A percentile compares a stretch with the other conserved stretches of the same genome.
phyloP scores from a whole-genome alignment of 2,113 vertebrate genomes.

The Oncorhynchus keta region DNA sequence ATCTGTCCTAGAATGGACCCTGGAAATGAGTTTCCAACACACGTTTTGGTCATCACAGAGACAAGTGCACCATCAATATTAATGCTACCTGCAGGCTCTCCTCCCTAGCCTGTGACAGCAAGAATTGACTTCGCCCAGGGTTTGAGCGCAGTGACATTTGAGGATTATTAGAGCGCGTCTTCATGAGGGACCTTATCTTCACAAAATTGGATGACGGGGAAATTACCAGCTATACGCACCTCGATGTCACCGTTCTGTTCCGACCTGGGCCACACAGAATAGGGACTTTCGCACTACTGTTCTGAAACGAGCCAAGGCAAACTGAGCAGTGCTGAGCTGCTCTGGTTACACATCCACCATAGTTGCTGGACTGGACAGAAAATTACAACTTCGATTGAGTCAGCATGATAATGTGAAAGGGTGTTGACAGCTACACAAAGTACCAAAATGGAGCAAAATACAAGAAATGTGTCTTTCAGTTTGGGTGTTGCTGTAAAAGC shows the following conservation, averaged over 20 bases:
- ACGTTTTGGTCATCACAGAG: not conserved
- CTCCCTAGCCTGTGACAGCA: not conserved
- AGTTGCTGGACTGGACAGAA: too few species aligned
- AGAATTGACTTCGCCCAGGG: not conserved
- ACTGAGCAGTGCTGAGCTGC: too few species aligned
- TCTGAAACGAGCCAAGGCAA: too few species aligned
- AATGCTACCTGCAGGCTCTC: not conserved
- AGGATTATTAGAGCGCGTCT: constrained; percentile 2
- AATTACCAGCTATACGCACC: not conserved
- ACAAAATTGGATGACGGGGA: not conserved
- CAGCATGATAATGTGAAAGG: too few species aligned
- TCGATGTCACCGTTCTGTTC: not conserved
- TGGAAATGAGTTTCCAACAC: not conserved
- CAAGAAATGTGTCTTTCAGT: not conserved
- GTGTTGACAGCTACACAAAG: not conserved
- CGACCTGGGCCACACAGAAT: not conserved
- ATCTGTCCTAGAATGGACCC: not conserved
- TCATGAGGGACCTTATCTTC: not conserved
- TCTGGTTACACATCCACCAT: too few species aligned
- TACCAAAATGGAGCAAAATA: not conserved
- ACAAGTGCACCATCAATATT: not conserved
- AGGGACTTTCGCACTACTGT: too few species aligned
- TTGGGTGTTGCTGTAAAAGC: not conserved
- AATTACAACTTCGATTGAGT: too few species aligned
- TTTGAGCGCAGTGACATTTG: constrained; percentile 19